These are phyloP conservation scores for Hemitrygon akajei DNA, from an alignment of 2,797 vertebrate genomes.

Conservation along the genomic window DNA sequence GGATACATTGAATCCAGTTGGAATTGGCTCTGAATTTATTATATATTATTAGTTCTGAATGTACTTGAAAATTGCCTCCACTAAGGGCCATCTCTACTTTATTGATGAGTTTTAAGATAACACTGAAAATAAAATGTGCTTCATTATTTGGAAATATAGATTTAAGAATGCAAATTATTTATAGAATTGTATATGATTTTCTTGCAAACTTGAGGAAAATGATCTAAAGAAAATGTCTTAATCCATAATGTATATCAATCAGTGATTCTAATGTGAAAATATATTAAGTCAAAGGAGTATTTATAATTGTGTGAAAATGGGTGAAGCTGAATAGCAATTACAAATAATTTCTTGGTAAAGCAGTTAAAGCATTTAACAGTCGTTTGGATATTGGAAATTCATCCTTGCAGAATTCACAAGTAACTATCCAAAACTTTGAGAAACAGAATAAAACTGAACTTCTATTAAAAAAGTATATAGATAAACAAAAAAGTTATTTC, in stretches of 20 bases:
- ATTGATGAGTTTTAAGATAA: neutral
- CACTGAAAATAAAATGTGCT: neutral
- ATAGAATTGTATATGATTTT: neutral
- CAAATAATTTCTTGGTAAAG: neutral
- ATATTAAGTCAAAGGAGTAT: neutral
- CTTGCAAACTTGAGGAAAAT: neutral
- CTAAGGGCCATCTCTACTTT: neutral
- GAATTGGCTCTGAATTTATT: neutral
- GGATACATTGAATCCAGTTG: too few relatives aligned
- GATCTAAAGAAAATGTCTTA: neutral
- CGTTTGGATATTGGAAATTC: too few relatives aligned
- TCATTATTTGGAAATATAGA: neutral
- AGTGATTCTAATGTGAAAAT: neutral
- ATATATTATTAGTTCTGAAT: neutral
- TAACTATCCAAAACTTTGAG: too few relatives aligned
- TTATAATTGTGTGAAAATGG: neutral
- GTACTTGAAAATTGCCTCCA: neutral
- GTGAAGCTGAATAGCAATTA: neutral
- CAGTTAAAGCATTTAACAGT: too few relatives aligned
- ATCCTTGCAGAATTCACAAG: too few relatives aligned
- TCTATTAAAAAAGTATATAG: too few relatives aligned
- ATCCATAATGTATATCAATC: neutral
- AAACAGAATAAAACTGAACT: too few relatives aligned
- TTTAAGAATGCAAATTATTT: neutral
- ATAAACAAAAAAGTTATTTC: too few relatives aligned